Evolutionary conservation across 2,113 vertebrate genomes (phyloP), one percentile per base, ranked within the genome.

Genomic region (Thunnus maccoyii): DNA sequence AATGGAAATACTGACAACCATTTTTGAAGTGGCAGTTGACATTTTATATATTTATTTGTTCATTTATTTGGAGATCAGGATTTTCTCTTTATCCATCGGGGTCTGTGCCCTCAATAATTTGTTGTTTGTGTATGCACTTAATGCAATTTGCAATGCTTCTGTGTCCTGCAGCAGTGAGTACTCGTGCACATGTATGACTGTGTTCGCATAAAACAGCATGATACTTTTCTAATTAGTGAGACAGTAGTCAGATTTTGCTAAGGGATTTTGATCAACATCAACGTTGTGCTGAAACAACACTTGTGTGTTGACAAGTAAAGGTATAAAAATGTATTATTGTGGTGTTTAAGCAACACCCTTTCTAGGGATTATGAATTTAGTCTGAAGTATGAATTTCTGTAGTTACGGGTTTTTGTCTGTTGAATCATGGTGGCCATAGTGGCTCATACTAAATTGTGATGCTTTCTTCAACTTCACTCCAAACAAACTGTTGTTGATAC

Each of bases 11-110:
- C 32, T 20, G 20, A 7, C 2, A 63, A 55, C 15, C 15, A 47
- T n/a, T 84, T 58, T 25, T 80, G 22, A 84, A 89, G 83, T 36
- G 78, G 44, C 52, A 62, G 1, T 82, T 88, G 56, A 77, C 74
- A 68, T 84, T 81, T 77, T 16, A 27, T 70, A 14, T 36, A 20
- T 68, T 67, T 69, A 30, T 70, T 54, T 72, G 36, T 51, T 86
- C 14, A 41, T 69, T 72, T 60, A 55, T 47, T 25, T n/a, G 56
- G 16, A 1, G 41, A 30, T 72, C 16, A 55, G 15, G 30, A 3
- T 52, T 73, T 77, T 50, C 30, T 70, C 22, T n/a, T 30, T 55
- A 17, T 51, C 25, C 0, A 9, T 4, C 41, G 30, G 3, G 7
- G 64, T 70, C 2, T 14, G 9, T 60, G 48, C 2, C 5, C 32